Base-by-base conservation (phyloP, 1,140 invertebrate species). In the Tetragnatha versicolor region DNA sequence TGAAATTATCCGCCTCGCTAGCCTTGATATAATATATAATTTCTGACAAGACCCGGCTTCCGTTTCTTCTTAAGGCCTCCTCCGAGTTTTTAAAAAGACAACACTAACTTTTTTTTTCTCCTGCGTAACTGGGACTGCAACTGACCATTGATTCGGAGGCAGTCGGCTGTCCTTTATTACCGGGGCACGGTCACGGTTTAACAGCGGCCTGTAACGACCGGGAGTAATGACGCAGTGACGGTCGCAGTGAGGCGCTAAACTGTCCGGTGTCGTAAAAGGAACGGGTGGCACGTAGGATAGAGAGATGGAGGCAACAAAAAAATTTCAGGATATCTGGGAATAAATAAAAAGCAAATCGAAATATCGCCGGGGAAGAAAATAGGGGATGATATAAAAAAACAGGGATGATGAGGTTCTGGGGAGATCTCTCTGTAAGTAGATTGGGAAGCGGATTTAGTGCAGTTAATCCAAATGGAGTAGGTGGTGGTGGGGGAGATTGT, bases 291-390 rank as follows among this genome's bases (percentile, higher is more conserved):
- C 9, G 9, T 4, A 55, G 25, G 17, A 22, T 33, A 12, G 17
- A 17, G 10, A 42, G 33, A 42, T 25, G 37, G 20, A n/a, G n/a
- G 42, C 20, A 20, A 20, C 42, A 47, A 12, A 47, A 47, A 12
- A 27, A 65, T 14, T 17, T 33, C 22, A 42, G 45, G 6, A 45
- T 7, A 45, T 6, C 3, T 4, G 14, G 29, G 27, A 39, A 65
- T 65, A 39, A 42, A 58, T 58, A 65, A 63, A 47, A 63, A 63
- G 60, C 22, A 35, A 65, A 65, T 65, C 37, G 37, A 42, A 65
- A 65, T 42, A 65, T 42, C 20, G 37, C 42, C 39, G 29, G 12
- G 27, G 55, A 14, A 60, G 27, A 33, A 20, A 29, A 31, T 7
- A 0, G 12, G 17, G 27, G 29, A 39, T 12, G 42, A 42, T n/a